phyloP scores from a whole-genome alignment of 2,888 invertebrate species.

The Cryptocheilus praepositus region DNA sequence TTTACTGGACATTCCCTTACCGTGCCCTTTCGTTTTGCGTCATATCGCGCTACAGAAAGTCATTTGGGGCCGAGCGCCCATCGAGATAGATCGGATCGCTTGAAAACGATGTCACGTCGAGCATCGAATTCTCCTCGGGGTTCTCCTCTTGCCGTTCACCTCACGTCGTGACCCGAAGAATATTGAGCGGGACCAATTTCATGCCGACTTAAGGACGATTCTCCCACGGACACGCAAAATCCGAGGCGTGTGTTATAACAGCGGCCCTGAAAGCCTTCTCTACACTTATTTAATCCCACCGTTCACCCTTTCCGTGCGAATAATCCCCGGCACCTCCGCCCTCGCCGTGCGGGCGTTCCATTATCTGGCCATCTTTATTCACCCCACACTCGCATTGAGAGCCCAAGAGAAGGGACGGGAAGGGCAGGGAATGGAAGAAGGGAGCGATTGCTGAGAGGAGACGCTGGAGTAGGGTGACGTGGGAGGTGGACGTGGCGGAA shows the following conservation, averaged over 20 bases:
- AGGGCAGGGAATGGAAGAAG: slow-evolving; percentile 11
- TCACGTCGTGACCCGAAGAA: no score
- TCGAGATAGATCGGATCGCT: no score
- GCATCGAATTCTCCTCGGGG: not conserved
- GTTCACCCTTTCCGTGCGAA: slow-evolving; percentile 36
- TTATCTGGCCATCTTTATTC: slow-evolving; percentile 72
- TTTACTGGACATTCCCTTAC: no score
- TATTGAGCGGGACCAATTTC: no score
- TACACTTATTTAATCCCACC: slow-evolving; percentile 42
- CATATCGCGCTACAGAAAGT: no score
- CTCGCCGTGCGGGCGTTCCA: slow-evolving; percentile 52
- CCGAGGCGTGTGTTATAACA: not conserved
- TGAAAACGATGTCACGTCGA: no score
- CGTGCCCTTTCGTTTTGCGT: no score
- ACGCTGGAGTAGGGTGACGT: slow-evolving; percentile 8
- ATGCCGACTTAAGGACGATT: no score
- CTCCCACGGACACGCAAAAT: not conserved
- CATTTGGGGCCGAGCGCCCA: no score
- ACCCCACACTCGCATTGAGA: slow-evolving; percentile 45
- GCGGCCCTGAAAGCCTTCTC: slow-evolving; percentile 24
- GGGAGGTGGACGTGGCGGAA: slow-evolving; percentile 22
- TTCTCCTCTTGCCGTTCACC: no score
- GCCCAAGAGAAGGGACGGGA: slow-evolving; percentile 9
- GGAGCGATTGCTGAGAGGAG: slow-evolving; percentile 24
- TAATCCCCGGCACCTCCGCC: slow-evolving; percentile 53